phyloP scores from a whole-genome alignment of 2,113 vertebrate genomes.

The Elephantulus edwardii region DNA sequence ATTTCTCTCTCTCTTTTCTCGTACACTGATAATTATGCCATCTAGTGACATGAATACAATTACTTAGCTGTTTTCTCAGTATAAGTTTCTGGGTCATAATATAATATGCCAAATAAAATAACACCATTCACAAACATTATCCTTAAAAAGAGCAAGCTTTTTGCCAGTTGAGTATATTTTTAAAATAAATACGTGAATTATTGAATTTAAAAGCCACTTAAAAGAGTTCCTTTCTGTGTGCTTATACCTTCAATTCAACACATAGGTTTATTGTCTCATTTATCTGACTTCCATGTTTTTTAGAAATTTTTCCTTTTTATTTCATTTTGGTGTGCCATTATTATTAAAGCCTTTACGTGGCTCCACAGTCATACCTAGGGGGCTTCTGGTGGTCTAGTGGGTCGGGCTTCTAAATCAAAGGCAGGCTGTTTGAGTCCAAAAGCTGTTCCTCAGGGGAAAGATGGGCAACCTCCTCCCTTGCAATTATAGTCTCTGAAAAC shows the following conservation, averaged over 20 bases:
- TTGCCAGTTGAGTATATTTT: background rate
- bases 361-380: no score
- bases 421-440: no score
- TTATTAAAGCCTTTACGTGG: background rate
- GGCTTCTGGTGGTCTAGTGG: no score
- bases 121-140: background rate
- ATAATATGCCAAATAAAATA: slow-evolving; percentile 22
- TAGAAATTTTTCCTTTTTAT: background rate
- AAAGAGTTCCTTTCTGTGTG: background rate
- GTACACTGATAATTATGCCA: background rate
- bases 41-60: slow-evolving; percentile 17
- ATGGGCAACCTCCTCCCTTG: no score
- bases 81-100: background rate
- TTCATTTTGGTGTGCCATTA: background rate
- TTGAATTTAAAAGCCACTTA: background rate
- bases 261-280: background rate
- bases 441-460: no score
- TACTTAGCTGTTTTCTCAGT: background rate
- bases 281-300: background rate
- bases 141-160: background rate
- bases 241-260: background rate
- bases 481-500: no score
- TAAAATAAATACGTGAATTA: background rate
- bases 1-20: slow-evolving; percentile 9
- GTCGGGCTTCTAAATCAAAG: no score